These are phyloP conservation scores for Thecocarcelia acutangulata DNA, from an alignment of 2,888 invertebrate species.

Conservation along the genomic window DNA sequence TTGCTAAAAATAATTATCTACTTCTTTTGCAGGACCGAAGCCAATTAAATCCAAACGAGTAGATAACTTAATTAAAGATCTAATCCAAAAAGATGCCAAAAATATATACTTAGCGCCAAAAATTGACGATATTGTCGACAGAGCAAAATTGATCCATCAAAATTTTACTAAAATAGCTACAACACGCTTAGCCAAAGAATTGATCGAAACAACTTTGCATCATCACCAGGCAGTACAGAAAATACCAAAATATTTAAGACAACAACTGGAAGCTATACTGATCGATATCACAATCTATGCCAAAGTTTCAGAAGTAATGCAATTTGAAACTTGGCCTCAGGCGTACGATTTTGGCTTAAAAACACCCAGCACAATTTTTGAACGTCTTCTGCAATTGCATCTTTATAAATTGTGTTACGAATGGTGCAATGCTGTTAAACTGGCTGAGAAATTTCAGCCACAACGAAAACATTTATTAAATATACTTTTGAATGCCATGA, in stretches of 20 bases:
- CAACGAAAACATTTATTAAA: slow-evolving; percentile 79
- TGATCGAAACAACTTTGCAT: slow-evolving; percentile 82
- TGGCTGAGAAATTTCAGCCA: slow-evolving; percentile 73
- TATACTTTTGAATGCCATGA: slow-evolving; percentile 74
- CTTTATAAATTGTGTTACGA: slow-evolving; percentile 84
- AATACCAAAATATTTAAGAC: slow-evolving; percentile 76
- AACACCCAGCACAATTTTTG: slow-evolving; percentile 78
- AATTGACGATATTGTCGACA: slow-evolving; percentile 75
- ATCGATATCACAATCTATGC: slow-evolving; percentile 86
- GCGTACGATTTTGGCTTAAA: slow-evolving; percentile 82
- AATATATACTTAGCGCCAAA: slow-evolving; percentile 74
- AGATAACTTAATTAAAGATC: slow-evolving; percentile 73
- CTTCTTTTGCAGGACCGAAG: slow-evolving; percentile 49
- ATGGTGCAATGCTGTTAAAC: slow-evolving; percentile 85
- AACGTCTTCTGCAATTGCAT: slow-evolving; percentile 75
- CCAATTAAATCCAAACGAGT: slow-evolving; percentile 69
- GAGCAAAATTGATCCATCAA: slow-evolving; percentile 75
- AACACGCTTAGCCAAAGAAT: slow-evolving; percentile 76
- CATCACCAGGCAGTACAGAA: slow-evolving; percentile 81
- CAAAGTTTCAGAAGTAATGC: slow-evolving; percentile 84
- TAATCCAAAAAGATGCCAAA: slow-evolving; percentile 74
- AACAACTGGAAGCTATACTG: slow-evolving; percentile 83
- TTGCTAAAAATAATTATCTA: too few relatives aligned
- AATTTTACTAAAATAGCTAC: slow-evolving; percentile 79
- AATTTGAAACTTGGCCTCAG: slow-evolving; percentile 84